Evolutionary conservation across 2,797 vertebrate species (phyloP).

Genomic region (Aulostomus chinensis): DNA sequence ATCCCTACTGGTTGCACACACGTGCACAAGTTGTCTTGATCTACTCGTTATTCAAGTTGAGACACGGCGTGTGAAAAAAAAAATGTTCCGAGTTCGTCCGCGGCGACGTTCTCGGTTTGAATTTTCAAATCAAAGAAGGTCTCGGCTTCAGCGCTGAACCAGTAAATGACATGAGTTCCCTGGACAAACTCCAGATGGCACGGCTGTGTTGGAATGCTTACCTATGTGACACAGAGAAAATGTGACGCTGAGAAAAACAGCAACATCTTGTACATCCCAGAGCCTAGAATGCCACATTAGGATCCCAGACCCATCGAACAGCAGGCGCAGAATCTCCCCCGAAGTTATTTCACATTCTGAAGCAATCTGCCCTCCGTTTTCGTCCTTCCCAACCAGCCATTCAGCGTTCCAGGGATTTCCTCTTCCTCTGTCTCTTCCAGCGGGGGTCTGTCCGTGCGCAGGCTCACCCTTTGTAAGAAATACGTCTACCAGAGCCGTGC

Average conservation of each 20-base stretch:
- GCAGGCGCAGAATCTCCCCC: conserved; percentile 42
- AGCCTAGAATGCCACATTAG: conserved; percentile 78
- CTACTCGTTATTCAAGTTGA: too few relatives aligned
- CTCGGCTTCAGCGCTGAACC: too few relatives aligned
- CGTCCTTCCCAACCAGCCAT: neutral
- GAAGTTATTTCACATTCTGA: conserved; percentile 40
- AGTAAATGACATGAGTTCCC: too few relatives aligned
- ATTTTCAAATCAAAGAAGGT: too few relatives aligned
- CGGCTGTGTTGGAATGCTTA: conserved; percentile 61
- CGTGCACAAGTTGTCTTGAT: too few relatives aligned
- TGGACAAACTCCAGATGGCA: too few relatives aligned
- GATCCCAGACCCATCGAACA: conserved; percentile 57
- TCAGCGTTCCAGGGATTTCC: neutral
- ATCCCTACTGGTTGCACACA: too few relatives aligned
- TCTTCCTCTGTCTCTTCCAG: neutral
- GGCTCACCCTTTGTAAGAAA: neutral
- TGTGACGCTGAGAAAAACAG: conserved; percentile 73
- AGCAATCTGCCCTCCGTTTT: neutral
- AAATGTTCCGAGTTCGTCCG: too few relatives aligned
- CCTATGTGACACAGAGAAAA: conserved; percentile 75
- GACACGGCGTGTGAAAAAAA: too few relatives aligned
- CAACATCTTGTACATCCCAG: conserved; percentile 54
- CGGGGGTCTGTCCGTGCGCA: neutral
- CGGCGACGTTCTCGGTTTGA: too few relatives aligned
- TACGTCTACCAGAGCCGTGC: neutral